Conservation (phyloP, 2,797 vertebrate species). For the Scleropages formosus region DNA sequence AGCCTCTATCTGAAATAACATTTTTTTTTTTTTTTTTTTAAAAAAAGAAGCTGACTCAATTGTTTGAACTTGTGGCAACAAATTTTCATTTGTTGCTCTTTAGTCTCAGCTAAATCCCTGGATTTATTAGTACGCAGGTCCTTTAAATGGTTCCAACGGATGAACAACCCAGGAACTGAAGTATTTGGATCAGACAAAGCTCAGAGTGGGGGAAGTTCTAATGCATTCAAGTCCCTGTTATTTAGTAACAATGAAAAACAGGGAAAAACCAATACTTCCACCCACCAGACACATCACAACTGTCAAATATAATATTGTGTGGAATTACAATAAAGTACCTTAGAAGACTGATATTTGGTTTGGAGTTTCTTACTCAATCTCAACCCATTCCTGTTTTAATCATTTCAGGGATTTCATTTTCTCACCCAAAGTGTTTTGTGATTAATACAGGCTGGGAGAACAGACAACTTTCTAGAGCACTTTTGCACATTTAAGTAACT, state of each 20-base stretch:
- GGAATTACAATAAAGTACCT: neutral
- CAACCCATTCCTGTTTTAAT: constrained; percentile 18
- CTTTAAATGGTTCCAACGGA: neutral
- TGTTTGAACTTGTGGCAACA: constrained; percentile 16
- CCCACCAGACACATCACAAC: neutral
- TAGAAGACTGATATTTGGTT: neutral
- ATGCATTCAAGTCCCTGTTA: neutral
- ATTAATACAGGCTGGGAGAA: constrained; percentile 9
- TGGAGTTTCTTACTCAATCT: neutral
- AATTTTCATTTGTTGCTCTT: constrained; percentile 51
- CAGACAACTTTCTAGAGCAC: neutral
- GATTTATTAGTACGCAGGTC: constrained; percentile 16
- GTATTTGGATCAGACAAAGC: neutral
- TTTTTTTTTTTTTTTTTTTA: no score
- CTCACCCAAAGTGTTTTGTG: constrained; percentile 14
- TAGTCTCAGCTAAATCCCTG: constrained; percentile 30
- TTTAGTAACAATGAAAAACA: constrained; percentile 2
- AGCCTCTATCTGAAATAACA: no score
- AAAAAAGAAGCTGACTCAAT: constrained; percentile 5
- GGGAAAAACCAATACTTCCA: neutral
- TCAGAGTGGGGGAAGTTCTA: neutral
- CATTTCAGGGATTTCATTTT: constrained; percentile 1
- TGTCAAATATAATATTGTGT: neutral
- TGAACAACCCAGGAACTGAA: neutral
- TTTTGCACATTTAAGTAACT: constrained; percentile 2